Percentiles rank a stretch among this genome's conserved stretches.
Evolutionary conservation across 2,888 invertebrate species (phyloP).

Genomic region (Agrotis exclamationis): DNA sequence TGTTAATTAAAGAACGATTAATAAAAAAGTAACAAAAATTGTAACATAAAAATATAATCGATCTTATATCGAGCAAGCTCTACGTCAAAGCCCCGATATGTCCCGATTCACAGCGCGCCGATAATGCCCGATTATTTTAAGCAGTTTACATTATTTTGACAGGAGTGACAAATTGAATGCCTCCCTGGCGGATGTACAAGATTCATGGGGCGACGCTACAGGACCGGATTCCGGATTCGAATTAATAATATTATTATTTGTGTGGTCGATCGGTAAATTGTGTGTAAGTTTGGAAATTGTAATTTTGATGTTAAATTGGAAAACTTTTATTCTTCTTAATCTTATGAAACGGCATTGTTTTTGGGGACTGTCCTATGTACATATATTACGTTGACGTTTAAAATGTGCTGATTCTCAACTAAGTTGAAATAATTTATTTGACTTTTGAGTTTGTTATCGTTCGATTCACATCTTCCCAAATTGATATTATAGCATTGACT

Average conservation of each 20-base stretch:
- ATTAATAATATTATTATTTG: conserved; percentile 76
- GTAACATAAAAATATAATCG: not conserved
- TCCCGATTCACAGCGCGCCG: conserved; percentile 64
- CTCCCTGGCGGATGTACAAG: conserved; percentile 84
- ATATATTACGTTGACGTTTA: too few species aligned
- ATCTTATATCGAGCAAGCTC: conserved; percentile 32
- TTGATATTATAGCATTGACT: too few species aligned
- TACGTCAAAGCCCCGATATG: conserved; percentile 41
- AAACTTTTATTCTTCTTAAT: not conserved
- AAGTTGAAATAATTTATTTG: too few species aligned
- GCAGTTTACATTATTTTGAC: conserved; percentile 85
- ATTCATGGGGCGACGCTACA: conserved; percentile 79
- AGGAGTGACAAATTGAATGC: conserved; percentile 85
- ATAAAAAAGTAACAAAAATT: too few species aligned
- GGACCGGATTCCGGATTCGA: conserved; percentile 72
- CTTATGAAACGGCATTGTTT: too few species aligned
- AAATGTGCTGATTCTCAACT: too few species aligned
- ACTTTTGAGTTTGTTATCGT: too few species aligned
- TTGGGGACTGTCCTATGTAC: too few species aligned
- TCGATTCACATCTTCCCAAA: too few species aligned
- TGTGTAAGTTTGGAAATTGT: conserved; percentile 47
- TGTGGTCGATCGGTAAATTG: conserved; percentile 43
- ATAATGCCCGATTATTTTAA: conserved; percentile 80
- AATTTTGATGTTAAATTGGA: conserved; percentile 16
- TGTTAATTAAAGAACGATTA: too few species aligned